phyloP scores from a whole-genome alignment of 1,140 invertebrate genomes.

The Aphelenchoides besseyi region DNA sequence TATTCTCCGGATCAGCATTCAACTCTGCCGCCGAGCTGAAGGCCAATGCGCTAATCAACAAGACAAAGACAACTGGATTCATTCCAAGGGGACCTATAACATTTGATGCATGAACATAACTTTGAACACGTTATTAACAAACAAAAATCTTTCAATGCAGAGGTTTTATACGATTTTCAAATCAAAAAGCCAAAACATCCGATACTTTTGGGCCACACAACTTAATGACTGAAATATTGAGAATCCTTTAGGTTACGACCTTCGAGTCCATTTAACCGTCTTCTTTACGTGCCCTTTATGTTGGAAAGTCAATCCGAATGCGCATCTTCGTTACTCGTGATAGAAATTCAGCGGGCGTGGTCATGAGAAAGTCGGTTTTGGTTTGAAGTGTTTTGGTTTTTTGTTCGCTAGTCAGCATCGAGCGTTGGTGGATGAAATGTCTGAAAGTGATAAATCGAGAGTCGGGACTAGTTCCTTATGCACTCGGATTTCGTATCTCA shows the following conservation, averaged over 20 bases:
- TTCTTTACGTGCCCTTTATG: neutral
- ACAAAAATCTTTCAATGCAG: neutral
- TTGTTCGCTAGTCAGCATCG: no score
- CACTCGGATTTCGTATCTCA: neutral
- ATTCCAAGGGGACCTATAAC: neutral
- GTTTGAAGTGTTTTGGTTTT: no score
- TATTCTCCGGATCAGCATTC: neutral
- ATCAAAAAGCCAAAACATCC: neutral
- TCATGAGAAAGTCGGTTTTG: slow-evolving; percentile 1
- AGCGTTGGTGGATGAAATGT: no score
- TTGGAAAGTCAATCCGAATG: neutral
- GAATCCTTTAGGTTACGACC: neutral
- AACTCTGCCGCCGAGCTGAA: neutral
- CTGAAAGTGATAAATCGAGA: neutral
- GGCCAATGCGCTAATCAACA: neutral
- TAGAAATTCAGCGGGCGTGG: no score
- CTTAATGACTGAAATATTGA: neutral
- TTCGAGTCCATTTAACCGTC: neutral
- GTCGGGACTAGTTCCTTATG: neutral
- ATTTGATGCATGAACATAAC: no score
- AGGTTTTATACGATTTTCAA: neutral
- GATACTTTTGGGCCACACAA: neutral
- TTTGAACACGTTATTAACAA: no score
- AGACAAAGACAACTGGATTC: neutral
- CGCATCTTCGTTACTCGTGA: no score